A percentile compares a stretch with the other conserved stretches of the same genome.
Conservation (phyloP, 2,888 invertebrate species). For the Priocnemis perturbator region DNA sequence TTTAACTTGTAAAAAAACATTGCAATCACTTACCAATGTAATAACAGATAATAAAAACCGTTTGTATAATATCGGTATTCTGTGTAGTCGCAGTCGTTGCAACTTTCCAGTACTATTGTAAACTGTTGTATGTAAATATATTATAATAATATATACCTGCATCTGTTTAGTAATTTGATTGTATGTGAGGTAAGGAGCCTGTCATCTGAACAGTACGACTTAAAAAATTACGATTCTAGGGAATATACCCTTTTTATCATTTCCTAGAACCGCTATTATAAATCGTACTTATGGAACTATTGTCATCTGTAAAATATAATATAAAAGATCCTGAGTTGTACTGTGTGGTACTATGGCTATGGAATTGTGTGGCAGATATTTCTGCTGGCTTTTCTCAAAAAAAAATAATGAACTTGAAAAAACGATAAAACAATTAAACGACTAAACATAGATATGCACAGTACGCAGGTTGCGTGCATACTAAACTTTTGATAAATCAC, state of each 20-base stretch:
- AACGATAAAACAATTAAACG: conserved; percentile 5
- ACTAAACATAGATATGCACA: not conserved
- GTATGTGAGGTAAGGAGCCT: conserved; percentile 75
- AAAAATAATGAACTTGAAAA: conserved; percentile 3
- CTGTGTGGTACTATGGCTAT: conserved; percentile 76
- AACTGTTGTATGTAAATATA: conserved; percentile 74
- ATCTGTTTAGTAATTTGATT: conserved; percentile 74
- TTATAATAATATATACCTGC: conserved; percentile 75
- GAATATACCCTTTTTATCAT: conserved; percentile 29
- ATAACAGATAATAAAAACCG: conserved; percentile 70
- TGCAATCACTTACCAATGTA: conserved; percentile 69
- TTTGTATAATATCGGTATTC: conserved; percentile 63
- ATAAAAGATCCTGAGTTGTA: conserved; percentile 76
- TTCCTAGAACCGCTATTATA: conserved; percentile 39
- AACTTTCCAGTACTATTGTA: conserved; percentile 68
- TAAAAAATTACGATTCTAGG: conserved; percentile 29
- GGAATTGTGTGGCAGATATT: conserved; percentile 67
- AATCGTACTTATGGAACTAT: conserved; percentile 73
- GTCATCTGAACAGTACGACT: conserved; percentile 48
- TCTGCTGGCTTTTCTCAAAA: conserved; percentile 48
- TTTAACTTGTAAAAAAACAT: conserved; percentile 52
- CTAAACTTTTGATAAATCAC: no score
- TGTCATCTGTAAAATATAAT: conserved; percentile 76
- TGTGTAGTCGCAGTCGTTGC: conserved; percentile 55
- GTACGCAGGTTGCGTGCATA: no score